phyloP scores from a whole-genome alignment of 2,797 vertebrate species.

The Brachymystax lenok region DNA sequence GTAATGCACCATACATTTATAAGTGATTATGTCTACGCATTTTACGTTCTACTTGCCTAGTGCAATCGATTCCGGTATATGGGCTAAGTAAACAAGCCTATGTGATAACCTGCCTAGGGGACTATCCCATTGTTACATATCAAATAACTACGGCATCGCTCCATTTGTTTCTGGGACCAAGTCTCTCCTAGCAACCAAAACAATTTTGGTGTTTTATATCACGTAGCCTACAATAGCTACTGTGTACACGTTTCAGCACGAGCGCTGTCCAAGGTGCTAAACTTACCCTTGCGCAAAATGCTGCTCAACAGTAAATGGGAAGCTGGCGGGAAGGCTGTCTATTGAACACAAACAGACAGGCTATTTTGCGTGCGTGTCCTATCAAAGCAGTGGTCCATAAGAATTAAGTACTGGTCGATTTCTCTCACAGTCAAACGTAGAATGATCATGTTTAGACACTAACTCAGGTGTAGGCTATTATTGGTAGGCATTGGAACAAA shows the following conservation, averaged over 20 bases:
- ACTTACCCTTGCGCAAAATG: constrained; percentile 33
- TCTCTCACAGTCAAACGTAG: background rate
- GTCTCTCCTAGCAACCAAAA: constrained; percentile 20
- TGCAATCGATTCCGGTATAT: background rate
- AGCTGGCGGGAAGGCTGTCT: constrained; percentile 19
- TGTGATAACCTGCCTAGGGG: background rate
- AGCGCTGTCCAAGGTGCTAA: constrained; percentile 70
- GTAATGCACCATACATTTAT: background rate
- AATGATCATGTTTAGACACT: background rate
- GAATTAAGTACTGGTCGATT: constrained; percentile 15
- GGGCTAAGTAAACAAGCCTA: background rate
- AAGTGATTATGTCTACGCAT: background rate
- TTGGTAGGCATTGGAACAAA: background rate
- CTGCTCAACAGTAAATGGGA: constrained; percentile 8
- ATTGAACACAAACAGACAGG: constrained; percentile 25
- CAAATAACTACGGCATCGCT: constrained; percentile 69
- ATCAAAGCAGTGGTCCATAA: constrained; percentile 36
- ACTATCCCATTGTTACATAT: constrained; percentile 62
- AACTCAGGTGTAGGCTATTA: background rate
- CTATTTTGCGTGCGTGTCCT: constrained; percentile 53
- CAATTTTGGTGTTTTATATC: constrained; percentile 5
- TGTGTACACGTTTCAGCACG: constrained; percentile 1
- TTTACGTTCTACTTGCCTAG: background rate
- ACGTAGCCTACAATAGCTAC: constrained; percentile 29
- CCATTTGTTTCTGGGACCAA: constrained; percentile 48